Evolutionary conservation across 2,797 vertebrate species (phyloP).

Genomic region (Brotula barbata): DNA sequence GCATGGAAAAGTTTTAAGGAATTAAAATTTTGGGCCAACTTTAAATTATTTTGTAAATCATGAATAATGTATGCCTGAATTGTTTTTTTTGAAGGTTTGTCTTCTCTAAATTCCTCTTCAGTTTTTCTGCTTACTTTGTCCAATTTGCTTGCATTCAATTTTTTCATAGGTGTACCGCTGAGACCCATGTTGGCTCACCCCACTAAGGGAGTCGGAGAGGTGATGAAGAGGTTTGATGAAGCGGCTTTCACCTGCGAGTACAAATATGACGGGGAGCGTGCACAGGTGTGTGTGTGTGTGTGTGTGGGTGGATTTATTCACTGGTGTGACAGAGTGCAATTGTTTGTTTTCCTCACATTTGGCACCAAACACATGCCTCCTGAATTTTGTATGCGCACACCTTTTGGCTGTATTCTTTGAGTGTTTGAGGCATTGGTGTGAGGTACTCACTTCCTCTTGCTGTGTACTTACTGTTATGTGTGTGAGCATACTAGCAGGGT

Average conservation of each 20-base stretch:
- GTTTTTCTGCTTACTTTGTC: neutral
- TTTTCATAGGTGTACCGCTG: constrained; percentile 81
- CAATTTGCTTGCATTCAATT: neutral
- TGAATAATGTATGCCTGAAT: constrained; percentile 26
- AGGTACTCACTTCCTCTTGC: neutral
- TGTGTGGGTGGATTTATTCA: neutral
- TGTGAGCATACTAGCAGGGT: constrained; percentile 7
- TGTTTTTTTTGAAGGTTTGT: neutral
- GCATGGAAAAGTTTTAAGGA: constrained; percentile 1
- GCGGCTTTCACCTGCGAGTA: constrained; percentile 92
- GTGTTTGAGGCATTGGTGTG: constrained; percentile 45
- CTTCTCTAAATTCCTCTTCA: too few species aligned
- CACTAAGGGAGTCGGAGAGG: constrained; percentile 86
- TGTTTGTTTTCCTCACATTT: constrained; percentile 43
- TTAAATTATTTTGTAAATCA: constrained; percentile 22
- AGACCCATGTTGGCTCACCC: constrained; percentile 93
- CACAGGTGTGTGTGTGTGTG: constrained; percentile 79
- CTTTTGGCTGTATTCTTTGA: constrained; percentile 51
- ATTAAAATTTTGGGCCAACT: neutral
- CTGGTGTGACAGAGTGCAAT: constrained; percentile 8
- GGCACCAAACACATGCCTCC: constrained; percentile 50
- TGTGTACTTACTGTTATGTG: constrained; percentile 8
- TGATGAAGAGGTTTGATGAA: constrained; percentile 90
- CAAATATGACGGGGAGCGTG: constrained; percentile 91
- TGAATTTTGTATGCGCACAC: constrained; percentile 55